Conservation (phyloP, 2,113 vertebrate species). For the Corythornis cristatus region DNA sequence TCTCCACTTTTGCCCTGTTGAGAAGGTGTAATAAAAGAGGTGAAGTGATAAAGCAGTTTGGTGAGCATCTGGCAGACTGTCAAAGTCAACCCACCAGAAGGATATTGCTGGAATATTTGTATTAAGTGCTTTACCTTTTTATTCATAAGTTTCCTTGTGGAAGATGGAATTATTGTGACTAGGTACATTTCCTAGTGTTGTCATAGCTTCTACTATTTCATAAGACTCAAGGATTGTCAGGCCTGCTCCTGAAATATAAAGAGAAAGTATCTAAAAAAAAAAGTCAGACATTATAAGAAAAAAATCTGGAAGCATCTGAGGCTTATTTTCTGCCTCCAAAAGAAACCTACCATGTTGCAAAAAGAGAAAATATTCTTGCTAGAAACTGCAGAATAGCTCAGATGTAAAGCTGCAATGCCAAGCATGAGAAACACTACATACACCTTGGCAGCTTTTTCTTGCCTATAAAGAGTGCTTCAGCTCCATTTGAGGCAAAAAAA, state of each 20-base stretch:
- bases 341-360: neutral
- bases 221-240: neutral
- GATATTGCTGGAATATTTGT: neutral
- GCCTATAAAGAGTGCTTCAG: neutral
- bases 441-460: neutral
- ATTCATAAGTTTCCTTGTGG: neutral
- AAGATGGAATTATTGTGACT: neutral
- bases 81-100: neutral
- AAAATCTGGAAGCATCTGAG: neutral
- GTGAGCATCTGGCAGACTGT: accelerated
- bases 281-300: neutral
- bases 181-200: neutral
- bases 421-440: neutral
- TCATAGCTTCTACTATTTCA: neutral
- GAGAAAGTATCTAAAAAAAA: neutral
- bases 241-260: neutral
- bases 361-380: neutral
- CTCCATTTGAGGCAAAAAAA: neutral
- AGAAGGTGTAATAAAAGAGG: neutral
- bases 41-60: neutral
- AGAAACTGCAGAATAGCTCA: neutral
- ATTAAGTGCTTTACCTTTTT: neutral
- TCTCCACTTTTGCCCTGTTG: neutral
- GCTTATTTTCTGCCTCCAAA: neutral
- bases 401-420: neutral